Conservation (phyloP, 2,113 vertebrate genomes). For the Misgurnus mizolepis region DNA sequence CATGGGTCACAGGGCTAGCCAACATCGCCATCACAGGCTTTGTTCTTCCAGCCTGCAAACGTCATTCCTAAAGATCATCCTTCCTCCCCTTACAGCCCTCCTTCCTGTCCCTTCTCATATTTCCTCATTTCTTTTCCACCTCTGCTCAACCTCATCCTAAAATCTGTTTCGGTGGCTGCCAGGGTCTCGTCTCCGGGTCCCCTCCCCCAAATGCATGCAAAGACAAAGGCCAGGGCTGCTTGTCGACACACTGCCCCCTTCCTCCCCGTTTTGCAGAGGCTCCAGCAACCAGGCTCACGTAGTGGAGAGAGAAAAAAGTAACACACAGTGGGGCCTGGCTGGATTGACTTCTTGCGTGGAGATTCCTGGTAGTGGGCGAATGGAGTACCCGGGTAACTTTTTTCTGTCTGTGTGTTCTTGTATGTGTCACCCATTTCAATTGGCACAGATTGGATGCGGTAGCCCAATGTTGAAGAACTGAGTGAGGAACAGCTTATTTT, state of each 20-base stretch:
- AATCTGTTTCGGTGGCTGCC: slow-evolving; percentile 58
- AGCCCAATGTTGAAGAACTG: slow-evolving; percentile 48
- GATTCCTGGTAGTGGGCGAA: slow-evolving; percentile 42
- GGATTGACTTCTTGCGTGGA: slow-evolving; percentile 37
- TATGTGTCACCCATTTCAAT: slow-evolving; percentile 41
- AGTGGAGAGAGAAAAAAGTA: slow-evolving; percentile 31
- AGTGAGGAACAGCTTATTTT: slow-evolving; percentile 49
- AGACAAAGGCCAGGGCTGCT: slow-evolving; percentile 78
- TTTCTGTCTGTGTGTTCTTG: slow-evolving; percentile 38
- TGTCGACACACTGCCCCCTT: slow-evolving; percentile 73
- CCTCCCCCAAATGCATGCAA: slow-evolving; percentile 55
- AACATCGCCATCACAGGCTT: slow-evolving; percentile 23
- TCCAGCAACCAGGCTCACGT: slow-evolving; percentile 43
- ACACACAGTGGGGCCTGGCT: slow-evolving; percentile 59
- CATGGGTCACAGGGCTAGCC: too few relatives aligned
- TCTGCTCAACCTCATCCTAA: slow-evolving; percentile 52
- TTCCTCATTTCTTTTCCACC: slow-evolving; percentile 40
- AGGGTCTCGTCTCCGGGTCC: slow-evolving; percentile 68
- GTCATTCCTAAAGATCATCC: neutral
- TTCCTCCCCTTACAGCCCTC: neutral
- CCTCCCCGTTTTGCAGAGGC: slow-evolving; percentile 60
- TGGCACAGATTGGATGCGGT: slow-evolving; percentile 43
- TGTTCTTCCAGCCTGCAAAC: slow-evolving; percentile 37
- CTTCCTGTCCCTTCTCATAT: slow-evolving; percentile 46
- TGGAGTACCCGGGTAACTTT: slow-evolving; percentile 49